These are phyloP conservation scores for Mus spicilegus DNA, from an alignment of 2,113 vertebrate genomes.

Conservation along the genomic window DNA sequence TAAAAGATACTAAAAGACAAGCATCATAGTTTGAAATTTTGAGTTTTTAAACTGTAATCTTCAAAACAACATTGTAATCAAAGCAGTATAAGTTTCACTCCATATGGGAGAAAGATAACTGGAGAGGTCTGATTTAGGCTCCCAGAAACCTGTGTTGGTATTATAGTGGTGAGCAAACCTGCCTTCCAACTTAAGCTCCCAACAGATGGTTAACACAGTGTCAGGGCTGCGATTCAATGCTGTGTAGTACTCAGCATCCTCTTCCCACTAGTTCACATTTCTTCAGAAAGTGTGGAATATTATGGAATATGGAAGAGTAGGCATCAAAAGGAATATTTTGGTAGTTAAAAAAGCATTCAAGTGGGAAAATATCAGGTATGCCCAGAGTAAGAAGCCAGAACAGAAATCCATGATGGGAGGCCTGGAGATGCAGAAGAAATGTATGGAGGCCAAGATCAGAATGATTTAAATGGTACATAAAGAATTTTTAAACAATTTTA, in stretches of 20 bases:
- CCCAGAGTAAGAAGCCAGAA: not conserved
- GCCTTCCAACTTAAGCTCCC: not conserved
- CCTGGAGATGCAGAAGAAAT: not conserved
- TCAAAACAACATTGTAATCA: slow-evolving; percentile 31
- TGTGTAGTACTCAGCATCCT: not conserved
- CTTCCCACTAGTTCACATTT: slow-evolving; percentile 22
- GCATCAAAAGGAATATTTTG: not conserved
- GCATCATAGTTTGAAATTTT: not conserved
- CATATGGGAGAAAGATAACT: not conserved
- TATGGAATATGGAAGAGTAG: slow-evolving; percentile 23
- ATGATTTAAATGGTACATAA: not conserved
- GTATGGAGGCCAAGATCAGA: not conserved
- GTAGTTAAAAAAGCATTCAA: not conserved
- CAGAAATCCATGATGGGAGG: not conserved
- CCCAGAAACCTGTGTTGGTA: not conserved
- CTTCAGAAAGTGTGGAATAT: slow-evolving; percentile 21
- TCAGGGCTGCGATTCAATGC: not conserved
- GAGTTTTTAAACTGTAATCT: slow-evolving; percentile 38
- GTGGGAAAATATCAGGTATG: not conserved
- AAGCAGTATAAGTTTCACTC: slow-evolving; percentile 32
- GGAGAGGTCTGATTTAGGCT: not conserved
- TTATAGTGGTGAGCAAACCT: too few species aligned
- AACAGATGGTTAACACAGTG: not conserved
- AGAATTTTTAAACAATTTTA: slow-evolving; percentile 54
- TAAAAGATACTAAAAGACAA: not conserved